Conservation (phyloP, 2,797 vertebrate genomes). For the Macropodus opercularis region DNA sequence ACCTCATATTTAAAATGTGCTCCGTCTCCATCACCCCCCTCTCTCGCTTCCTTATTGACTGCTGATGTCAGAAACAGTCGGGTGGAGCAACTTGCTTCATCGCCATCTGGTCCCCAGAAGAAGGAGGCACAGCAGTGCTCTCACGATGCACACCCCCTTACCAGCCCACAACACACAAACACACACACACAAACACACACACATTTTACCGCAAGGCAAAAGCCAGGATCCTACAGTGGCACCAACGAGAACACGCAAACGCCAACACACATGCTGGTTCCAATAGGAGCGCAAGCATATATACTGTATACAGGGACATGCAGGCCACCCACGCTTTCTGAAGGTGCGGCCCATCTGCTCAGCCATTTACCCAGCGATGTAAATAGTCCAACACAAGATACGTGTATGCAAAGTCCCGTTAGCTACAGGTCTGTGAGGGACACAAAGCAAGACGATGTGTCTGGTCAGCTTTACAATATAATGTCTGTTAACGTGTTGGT, state of each 20-base stretch:
- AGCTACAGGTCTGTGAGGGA: slow-evolving; percentile 35
- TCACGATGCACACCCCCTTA: slow-evolving; percentile 63
- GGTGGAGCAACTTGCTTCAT: slow-evolving; percentile 47
- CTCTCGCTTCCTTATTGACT: slow-evolving; percentile 26
- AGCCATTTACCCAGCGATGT: slow-evolving; percentile 45
- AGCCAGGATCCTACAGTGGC: too few relatives aligned
- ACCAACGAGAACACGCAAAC: too few relatives aligned
- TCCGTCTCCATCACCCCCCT: not conserved
- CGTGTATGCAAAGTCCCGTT: slow-evolving; percentile 21
- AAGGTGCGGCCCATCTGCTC: slow-evolving; percentile 74
- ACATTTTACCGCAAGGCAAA: slow-evolving; percentile 46
- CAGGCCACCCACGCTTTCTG: slow-evolving; percentile 71
- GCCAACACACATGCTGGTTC: too few relatives aligned
- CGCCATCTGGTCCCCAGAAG: slow-evolving; percentile 74
- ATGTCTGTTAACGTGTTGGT: too few relatives aligned
- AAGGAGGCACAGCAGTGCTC: slow-evolving; percentile 56
- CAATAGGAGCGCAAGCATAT: too few relatives aligned
- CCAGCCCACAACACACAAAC: slow-evolving; percentile 35
- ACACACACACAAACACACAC: slow-evolving; percentile 25
- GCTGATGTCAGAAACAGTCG: slow-evolving; percentile 58
- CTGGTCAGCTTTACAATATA: not conserved
- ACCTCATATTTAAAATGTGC: not conserved
- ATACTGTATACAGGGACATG: slow-evolving; percentile 59
- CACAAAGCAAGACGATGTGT: slow-evolving; percentile 5
- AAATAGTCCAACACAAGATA: slow-evolving; percentile 48